Percentiles rank a stretch among this genome's conserved stretches.
These are phyloP conservation scores for Streptopelia turtur DNA, from an alignment of 2,797 vertebrate genomes.

Conservation along the genomic window DNA sequence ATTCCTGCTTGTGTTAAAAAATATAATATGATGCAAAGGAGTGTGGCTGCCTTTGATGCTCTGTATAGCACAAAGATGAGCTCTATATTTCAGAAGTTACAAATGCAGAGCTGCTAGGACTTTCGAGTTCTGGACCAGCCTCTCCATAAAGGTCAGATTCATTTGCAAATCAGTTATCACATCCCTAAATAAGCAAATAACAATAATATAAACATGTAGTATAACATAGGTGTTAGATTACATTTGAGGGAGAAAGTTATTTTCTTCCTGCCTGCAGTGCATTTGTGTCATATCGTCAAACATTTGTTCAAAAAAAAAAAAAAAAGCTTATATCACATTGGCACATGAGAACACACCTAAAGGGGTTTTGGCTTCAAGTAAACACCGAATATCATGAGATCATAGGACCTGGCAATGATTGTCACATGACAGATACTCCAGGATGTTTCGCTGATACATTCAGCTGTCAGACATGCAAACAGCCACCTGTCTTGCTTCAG, in stretches of 20 bases:
- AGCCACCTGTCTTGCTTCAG: neutral
- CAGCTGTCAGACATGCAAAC: neutral
- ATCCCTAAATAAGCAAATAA: neutral
- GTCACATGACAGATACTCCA: neutral
- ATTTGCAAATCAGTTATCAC: neutral
- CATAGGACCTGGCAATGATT: neutral
- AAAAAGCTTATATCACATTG: neutral
- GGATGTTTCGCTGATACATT: neutral
- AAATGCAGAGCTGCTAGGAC: neutral
- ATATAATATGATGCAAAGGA: neutral
- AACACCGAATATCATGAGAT: neutral
- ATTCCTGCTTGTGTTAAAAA: neutral
- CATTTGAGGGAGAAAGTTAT: neutral
- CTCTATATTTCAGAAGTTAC: neutral
- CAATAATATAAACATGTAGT: neutral
- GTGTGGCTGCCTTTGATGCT: neutral
- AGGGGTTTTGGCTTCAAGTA: neutral
- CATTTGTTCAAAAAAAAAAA: neutral
- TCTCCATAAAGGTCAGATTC: neutral
- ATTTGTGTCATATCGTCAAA: neutral
- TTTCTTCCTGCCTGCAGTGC: neutral
- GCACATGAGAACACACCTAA: neutral
- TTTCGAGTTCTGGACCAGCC: neutral
- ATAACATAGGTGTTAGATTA: neutral
- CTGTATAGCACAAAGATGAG: neutral